Evolutionary conservation across 2,888 invertebrate species (phyloP), one percentile per base, ranked within the genome.

Genomic region (Eupithecia centaureata): DNA sequence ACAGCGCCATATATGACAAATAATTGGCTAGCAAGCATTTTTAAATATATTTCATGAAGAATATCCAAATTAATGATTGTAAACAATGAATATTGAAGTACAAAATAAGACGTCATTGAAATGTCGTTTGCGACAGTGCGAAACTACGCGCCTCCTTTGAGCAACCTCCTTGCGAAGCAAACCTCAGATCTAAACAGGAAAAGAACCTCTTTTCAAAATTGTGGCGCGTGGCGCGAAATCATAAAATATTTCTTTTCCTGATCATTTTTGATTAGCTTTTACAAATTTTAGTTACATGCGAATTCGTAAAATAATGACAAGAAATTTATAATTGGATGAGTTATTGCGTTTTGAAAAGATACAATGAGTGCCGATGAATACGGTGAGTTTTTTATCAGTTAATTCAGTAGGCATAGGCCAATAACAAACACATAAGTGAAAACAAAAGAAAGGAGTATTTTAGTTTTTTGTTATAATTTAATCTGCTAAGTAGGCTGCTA

Each of bases 1-100:
- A 93, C 25, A 93, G 75, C 27, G 92, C 92, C 92, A 93, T 77
- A 75, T 58, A 58, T 25, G 63, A 12, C 54, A 12, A 56, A 56
- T 60, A 42, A 51, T 35, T 42, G 42, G 25, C 64, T 61, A 28
- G 33, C 32, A 58, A 60, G 35, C 74, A 76, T 74, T 61, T 67
- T 75, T 35, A 42, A 35, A 28, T 61, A 33, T 65, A 66, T 70
- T 63, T 68, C 71, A 74, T 73, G 54, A 67, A 67, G 54, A 61
- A 60, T 63, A 61, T 57, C 18, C n/a, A 30, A 27, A 38, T 2
- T 32, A 32, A 57, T 65, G 22, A 51, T 52, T 68, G 61, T 58
- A 65, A 66, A 13, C 52, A 38, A 47, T 12, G 42, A 57, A 51
- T 61, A 65, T 15, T 38, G n/a, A n/a, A 35, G 35, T 5, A 4